Base-by-base conservation (phyloP, 1,140 invertebrate species). In the Batillaria attramentaria region DNA sequence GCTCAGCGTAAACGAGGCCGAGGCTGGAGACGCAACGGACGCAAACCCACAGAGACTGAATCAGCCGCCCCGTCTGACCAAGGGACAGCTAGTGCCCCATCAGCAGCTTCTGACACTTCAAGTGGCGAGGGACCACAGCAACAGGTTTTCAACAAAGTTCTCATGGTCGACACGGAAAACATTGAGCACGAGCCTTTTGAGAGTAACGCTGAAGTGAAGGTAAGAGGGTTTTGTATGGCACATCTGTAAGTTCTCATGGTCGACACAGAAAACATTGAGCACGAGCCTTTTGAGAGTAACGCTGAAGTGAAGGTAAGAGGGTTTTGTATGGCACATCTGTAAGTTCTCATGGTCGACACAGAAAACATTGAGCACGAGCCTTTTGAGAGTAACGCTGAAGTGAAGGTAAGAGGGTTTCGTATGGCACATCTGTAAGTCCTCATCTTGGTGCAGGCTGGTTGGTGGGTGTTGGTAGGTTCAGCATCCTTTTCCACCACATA, bases 161-260 rank as follows among this genome's bases (percentile, higher is more conserved):
- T 99, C 42, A 97, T 99, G 95, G 97, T 96, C 0, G 96, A 98
- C 91, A 96, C 98, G 42, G 97, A 98, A 91, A 99, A 99, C 93
- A 89, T 99, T 62, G 93, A 94, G 43, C 95, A 98, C 88, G 95
- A 98, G 78, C 95, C 95, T 83, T 99, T 97, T 90, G 93, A 95
- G 82, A 95, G 95, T 90, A 98, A 95, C 24, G 96, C 98, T 90
- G 97, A 99, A 93, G 95, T 99, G 33, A 99, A 99, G 92, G 95
- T 95, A 57, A 74, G 33, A 54, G 1, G 50, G 1, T n/a, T n/a
- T n/a, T n/a, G n/a, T n/a, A n/a, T n/a, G n/a, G n/a, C n/a, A n/a
- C n/a, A n/a, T n/a, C n/a, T n/a, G n/a, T n/a, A 87, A 75, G 92
- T 99, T 16, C 91, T 99, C 42, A 97, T 99, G 95, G 97, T 96